These are phyloP conservation scores for Limnephilus auricula DNA, from an alignment of 2,888 invertebrate species.

Conservation along the genomic window DNA sequence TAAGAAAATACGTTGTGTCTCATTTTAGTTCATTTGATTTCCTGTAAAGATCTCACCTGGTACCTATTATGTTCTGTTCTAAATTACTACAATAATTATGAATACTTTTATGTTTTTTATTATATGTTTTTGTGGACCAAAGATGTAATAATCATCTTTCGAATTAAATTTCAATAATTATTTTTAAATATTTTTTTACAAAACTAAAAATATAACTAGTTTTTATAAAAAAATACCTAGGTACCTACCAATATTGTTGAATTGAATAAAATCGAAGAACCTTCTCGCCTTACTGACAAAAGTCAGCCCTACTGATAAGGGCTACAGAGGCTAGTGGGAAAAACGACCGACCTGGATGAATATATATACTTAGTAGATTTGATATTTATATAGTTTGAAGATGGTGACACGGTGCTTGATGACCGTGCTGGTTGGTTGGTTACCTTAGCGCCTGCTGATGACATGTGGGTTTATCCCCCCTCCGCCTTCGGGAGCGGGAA, in stretches of 20 bases:
- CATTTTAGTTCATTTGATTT: background rate
- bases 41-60: background rate
- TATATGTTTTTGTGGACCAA: too few species aligned
- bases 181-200: too few species aligned
- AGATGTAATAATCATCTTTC: too few species aligned
- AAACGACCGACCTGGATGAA: too few species aligned
- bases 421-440: background rate
- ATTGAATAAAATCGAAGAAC: background rate
- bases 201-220: too few species aligned
- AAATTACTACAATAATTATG: background rate
- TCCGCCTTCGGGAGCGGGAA: conserved; percentile 14
- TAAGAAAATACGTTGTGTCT: background rate
- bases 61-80: background rate
- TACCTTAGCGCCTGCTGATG: conserved; percentile 6
- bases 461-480: conserved; percentile 40
- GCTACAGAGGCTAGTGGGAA: background rate
- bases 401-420: background rate
- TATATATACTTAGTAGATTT: too few species aligned
- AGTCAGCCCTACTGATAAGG: background rate
- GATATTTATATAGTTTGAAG: background rate
- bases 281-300: background rate
- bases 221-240: too few species aligned
- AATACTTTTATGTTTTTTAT: too few species aligned
- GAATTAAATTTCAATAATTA: too few species aligned
- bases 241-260: too few species aligned